Evolutionary conservation across 2,113 vertebrate species (phyloP).

Genomic region (Pardalotus punctatus): DNA sequence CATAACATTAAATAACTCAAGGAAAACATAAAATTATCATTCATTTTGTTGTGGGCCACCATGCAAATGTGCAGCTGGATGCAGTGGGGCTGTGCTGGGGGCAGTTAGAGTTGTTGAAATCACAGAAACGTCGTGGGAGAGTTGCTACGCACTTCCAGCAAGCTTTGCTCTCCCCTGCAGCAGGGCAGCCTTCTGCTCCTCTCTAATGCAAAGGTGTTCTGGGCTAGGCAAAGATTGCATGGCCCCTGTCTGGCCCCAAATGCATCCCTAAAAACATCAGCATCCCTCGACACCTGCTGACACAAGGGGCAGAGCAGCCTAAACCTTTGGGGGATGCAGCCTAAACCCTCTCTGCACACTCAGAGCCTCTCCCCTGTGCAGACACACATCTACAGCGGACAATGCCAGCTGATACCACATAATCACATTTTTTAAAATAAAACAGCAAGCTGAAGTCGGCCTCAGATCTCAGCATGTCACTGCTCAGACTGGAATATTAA

Average conservation of each 20-base stretch:
- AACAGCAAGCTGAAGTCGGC: background rate
- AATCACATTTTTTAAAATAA: background rate
- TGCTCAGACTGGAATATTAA: background rate
- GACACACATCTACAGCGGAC: background rate
- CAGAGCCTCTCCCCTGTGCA: background rate
- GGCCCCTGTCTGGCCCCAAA: background rate
- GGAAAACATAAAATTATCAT: background rate
- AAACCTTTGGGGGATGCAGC: accelerated
- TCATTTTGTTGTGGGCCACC: background rate
- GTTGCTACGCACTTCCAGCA: background rate
- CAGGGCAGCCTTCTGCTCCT: background rate
- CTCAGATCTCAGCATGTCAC: background rate
- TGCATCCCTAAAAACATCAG: background rate
- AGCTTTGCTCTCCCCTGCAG: background rate
- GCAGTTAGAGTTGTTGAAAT: background rate
- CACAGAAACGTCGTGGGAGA: background rate
- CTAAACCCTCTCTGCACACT: background rate
- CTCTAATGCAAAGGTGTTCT: background rate
- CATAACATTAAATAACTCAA: background rate
- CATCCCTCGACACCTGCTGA: background rate
- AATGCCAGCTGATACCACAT: background rate
- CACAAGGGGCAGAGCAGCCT: background rate
- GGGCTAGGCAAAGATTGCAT: background rate
- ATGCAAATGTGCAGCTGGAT: background rate
- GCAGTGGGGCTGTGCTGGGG: background rate